Evolutionary conservation across 2,888 invertebrate genomes (phyloP).

Genomic region (Conistra vaccinii): DNA sequence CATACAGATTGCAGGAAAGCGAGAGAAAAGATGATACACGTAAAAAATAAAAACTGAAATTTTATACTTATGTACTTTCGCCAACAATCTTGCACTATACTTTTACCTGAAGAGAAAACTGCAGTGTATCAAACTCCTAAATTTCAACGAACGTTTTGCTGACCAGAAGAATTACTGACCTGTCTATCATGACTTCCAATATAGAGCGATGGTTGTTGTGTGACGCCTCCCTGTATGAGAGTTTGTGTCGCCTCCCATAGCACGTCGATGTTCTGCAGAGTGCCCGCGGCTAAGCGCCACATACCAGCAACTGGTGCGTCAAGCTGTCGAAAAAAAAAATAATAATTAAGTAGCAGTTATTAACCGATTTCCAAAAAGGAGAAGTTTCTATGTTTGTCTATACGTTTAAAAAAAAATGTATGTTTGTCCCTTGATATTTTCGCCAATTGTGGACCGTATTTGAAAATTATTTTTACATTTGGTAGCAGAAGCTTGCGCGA

Average conservation of each 20-base stretch:
- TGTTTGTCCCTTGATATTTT: too few relatives aligned
- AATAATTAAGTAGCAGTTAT: too few relatives aligned
- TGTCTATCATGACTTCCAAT: conserved; percentile 96
- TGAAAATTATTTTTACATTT: too few relatives aligned
- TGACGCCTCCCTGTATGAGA: conserved; percentile 70
- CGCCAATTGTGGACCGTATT: too few relatives aligned
- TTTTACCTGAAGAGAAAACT: neutral
- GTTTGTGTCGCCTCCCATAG: conserved; percentile 91
- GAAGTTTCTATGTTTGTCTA: too few relatives aligned
- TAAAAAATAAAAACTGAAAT: too few relatives aligned
- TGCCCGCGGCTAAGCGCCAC: conserved; percentile 94
- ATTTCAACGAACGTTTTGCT: neutral
- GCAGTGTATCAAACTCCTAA: neutral
- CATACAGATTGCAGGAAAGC: too few relatives aligned
- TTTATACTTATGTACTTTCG: too few relatives aligned
- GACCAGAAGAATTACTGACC: conserved; percentile 79
- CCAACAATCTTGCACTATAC: neutral
- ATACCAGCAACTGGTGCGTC: conserved; percentile 96
- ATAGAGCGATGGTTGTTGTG: conserved; percentile 93
- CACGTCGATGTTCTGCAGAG: conserved; percentile 93
- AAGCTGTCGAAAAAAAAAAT: conserved; percentile 89
- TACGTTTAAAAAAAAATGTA: too few relatives aligned
- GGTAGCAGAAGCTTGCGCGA: too few relatives aligned
- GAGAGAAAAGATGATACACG: too few relatives aligned
- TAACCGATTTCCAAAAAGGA: too few relatives aligned